phyloP scores from a whole-genome alignment of 2,113 vertebrate species.

The Charina bottae region DNA sequence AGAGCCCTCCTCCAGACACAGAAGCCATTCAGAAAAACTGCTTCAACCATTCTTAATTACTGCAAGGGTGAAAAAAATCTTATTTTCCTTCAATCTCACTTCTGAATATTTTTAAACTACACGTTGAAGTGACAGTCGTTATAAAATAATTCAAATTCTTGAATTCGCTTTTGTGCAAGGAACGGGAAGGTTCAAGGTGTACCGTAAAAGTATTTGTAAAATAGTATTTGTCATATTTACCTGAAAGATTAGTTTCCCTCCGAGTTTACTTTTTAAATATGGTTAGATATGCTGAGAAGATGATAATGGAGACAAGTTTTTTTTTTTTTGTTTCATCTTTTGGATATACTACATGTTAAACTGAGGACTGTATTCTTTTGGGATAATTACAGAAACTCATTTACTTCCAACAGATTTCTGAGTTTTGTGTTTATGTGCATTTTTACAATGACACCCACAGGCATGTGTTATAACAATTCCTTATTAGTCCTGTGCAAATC shows the following conservation, averaged over 20 bases:
- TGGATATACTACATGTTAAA: background rate
- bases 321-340: too few relatives aligned
- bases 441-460: background rate
- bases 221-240: too few relatives aligned
- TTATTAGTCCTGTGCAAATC: background rate
- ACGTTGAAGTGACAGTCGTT: background rate
- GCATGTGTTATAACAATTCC: background rate
- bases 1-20: background rate
- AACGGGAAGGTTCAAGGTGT: background rate
- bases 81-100: background rate
- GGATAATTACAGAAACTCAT: background rate
- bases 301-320: too few relatives aligned
- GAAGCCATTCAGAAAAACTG: background rate
- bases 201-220: too few relatives aligned
- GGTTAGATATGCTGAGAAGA: too few relatives aligned
- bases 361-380: background rate
- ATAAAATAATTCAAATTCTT: background rate
- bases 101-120: background rate
- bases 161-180: background rate
- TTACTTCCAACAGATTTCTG: background rate
- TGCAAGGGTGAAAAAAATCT: background rate
- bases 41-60: background rate
- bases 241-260: too few relatives aligned
- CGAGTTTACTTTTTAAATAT: too few relatives aligned
- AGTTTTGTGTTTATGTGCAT: background rate